Percentiles rank a stretch among this genome's conserved stretches.
Evolutionary conservation across 2,888 invertebrate genomes (phyloP).

Genomic region (Dermolepida albohirtum): DNA sequence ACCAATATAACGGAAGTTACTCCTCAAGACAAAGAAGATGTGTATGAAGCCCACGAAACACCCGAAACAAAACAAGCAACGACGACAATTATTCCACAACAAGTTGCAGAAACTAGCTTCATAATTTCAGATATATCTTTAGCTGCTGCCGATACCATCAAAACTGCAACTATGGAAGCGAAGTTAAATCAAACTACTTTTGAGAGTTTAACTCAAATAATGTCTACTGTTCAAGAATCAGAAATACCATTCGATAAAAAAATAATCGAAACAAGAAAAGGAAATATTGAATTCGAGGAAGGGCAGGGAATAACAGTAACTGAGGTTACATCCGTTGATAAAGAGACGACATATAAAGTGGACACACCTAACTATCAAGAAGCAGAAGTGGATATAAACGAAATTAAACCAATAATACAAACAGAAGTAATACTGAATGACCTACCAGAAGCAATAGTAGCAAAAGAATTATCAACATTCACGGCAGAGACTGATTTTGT

Average conservation of each 20-base stretch:
- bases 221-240: conserved; percentile 62
- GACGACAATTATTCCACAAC: conserved; percentile 56
- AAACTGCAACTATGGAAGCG: conserved; percentile 63
- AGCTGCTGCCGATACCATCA: conserved; percentile 53
- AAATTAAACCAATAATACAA: conserved; percentile 66
- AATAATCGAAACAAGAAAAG: conserved; percentile 61
- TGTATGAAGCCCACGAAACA: conserved; percentile 54
- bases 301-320: conserved; percentile 65
- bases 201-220: conserved; percentile 64
- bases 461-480: conserved; percentile 56
- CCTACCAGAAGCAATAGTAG: conserved; percentile 60
- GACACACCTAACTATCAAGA: conserved; percentile 59
- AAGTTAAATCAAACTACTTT: conserved; percentile 65
- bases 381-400: conserved; percentile 60
- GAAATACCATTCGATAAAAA: conserved; percentile 63
- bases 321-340: conserved; percentile 68
- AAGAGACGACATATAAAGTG: conserved; percentile 59
- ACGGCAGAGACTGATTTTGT: conserved; percentile 60
- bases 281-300: conserved; percentile 63
- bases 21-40: conserved; percentile 66
- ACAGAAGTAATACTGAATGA: conserved; percentile 65
- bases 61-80: conserved; percentile 61
- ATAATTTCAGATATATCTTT: conserved; percentile 60
- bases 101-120: conserved; percentile 65
- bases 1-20: conserved; percentile 65